A percentile compares a stretch with the other conserved stretches of the same genome.
Evolutionary conservation across 1,140 invertebrate species (phyloP).

Genomic region (Eupristina koningsbergeri): DNA sequence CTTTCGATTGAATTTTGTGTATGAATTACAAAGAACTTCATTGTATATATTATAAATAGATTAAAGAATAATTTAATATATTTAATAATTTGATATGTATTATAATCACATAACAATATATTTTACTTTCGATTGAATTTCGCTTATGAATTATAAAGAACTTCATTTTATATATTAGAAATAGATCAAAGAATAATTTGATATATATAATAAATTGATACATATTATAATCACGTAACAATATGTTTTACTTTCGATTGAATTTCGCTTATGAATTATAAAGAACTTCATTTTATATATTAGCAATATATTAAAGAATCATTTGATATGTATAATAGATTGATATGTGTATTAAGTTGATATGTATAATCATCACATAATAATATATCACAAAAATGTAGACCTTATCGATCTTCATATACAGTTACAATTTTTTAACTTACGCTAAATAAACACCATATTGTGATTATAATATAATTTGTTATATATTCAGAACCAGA

Average conservation of each 20-base stretch:
- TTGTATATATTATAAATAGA: too few species aligned
- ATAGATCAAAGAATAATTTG: too few species aligned
- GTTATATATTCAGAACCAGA: neutral
- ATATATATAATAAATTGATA: too few species aligned
- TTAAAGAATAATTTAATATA: too few species aligned
- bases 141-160: neutral
- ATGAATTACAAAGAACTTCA: too few species aligned
- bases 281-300: neutral
- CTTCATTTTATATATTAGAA: too few species aligned
- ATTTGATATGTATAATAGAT: too few species aligned
- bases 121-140: constrained; percentile 24
- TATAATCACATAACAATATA: neutral
- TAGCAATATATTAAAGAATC: too few species aligned
- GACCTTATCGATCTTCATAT: neutral
- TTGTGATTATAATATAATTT: neutral
- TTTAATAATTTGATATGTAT: too few species aligned
- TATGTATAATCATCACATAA: too few species aligned
- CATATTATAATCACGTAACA: neutral
- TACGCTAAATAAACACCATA: neutral
- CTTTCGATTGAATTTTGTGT: too few species aligned
- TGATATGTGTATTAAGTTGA: too few species aligned
- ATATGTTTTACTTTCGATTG: constrained; percentile 16
- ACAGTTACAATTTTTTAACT: neutral
- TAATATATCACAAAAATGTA: neutral
- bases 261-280: neutral